A percentile compares a stretch with the other conserved stretches of the same genome.
These are phyloP conservation scores for Octonoba sinensis DNA, from an alignment of 2,888 invertebrate genomes.

Conservation along the genomic window DNA sequence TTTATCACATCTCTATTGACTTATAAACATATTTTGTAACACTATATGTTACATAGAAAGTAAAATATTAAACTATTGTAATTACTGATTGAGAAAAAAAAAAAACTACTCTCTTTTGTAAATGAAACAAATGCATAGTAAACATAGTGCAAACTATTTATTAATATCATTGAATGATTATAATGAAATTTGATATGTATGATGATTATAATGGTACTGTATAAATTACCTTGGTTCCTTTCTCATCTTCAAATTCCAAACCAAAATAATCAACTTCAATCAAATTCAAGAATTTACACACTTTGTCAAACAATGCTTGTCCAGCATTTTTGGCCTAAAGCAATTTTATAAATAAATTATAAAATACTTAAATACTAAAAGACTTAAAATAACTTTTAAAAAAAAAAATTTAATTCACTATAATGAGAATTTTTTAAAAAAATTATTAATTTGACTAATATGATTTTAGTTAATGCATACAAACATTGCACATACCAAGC, in stretches of 20 bases:
- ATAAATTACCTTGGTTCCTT: constrained; percentile 82
- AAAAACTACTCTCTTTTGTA: neutral
- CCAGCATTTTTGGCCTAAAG: constrained; percentile 95
- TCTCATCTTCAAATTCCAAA: constrained; percentile 91
- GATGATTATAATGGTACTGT: no score
- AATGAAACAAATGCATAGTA: neutral
- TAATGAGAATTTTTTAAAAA: neutral
- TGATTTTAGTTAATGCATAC: no score
- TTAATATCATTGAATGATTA: neutral
- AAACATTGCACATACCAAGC: no score
- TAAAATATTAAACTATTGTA: neutral
- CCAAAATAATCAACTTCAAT: constrained; percentile 99
- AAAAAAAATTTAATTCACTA: neutral
- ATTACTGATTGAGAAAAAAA: neutral
- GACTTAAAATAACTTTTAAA: neutral
- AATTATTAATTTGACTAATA: neutral
- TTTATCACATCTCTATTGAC: neutral
- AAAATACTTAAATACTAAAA: no score
- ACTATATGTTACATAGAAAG: neutral
- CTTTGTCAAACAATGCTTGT: constrained; percentile 93
- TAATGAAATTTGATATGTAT: no score
- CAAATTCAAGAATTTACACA: constrained; percentile 94
- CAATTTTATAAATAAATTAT: constrained; percentile 61
- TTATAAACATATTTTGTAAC: neutral
- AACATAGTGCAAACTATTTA: neutral